Percentiles rank a stretch among this genome's conserved stretches.
Conservation (phyloP, 1,140 invertebrate species). For the Drusus annulatus region DNA sequence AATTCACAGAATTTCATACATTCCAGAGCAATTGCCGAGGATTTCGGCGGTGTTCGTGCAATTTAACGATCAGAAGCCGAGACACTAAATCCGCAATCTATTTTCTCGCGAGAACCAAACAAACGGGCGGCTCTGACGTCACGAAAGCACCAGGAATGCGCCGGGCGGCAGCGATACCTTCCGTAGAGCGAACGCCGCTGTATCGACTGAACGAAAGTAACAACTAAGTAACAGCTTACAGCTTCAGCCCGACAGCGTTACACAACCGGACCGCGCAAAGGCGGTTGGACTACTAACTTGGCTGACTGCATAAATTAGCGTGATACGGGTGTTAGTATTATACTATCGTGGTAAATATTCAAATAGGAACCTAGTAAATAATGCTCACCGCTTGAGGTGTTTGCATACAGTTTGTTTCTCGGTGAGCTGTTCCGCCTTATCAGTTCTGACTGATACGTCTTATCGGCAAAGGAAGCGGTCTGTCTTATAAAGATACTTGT, state of each 20-base stretch:
- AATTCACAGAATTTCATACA: no score
- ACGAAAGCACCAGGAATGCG: constrained; percentile 8
- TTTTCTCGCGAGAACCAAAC: not conserved
- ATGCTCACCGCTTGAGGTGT: not conserved
- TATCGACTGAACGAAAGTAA: constrained; percentile 2
- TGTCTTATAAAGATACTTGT: not conserved
- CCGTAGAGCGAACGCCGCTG: not conserved
- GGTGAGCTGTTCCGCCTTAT: not conserved
- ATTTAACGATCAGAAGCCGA: no score
- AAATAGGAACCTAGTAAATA: not conserved
- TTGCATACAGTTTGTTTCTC: constrained; percentile 10
- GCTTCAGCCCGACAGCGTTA: not conserved
- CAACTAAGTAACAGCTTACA: not conserved
- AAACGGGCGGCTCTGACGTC: not conserved
- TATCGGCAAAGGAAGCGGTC: constrained; percentile 13
- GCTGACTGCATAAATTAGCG: constrained; percentile 5
- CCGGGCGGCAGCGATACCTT: not conserved
- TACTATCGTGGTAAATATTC: not conserved
- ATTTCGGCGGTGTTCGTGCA: no score
- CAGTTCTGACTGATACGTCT: not conserved
- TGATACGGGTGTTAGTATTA: not conserved
- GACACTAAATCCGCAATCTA: not conserved
- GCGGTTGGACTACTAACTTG: not conserved
- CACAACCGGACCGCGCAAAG: not conserved
- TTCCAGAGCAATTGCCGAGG: no score